phyloP scores from a whole-genome alignment of 2,888 invertebrate genomes.

The Cerceris ruficornis region DNA sequence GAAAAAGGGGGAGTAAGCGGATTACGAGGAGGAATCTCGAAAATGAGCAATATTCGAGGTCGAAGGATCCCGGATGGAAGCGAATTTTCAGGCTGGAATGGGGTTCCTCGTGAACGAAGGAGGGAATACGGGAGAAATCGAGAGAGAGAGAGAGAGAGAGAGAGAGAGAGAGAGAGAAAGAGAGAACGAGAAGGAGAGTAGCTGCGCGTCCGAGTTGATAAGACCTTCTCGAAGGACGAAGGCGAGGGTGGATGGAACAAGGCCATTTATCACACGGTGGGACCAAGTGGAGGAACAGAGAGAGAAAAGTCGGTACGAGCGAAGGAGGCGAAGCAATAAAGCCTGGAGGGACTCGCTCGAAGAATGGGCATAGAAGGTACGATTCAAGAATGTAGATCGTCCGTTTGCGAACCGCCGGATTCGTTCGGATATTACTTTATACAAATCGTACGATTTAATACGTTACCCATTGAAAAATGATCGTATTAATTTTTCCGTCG shows the following conservation, averaged over 20 bases:
- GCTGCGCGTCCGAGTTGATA: conserved; percentile 73
- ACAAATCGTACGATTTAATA: conserved; percentile 46
- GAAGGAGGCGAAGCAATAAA: conserved; percentile 63
- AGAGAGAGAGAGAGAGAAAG: background rate
- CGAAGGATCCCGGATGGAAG: conserved; percentile 38
- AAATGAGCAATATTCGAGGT: conserved; percentile 43
- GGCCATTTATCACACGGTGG: conserved; percentile 77
- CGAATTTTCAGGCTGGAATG: conserved; percentile 58
- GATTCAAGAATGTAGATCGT: conserved; percentile 58
- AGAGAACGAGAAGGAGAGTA: conserved; percentile 51
- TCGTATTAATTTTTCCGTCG: conserved; percentile 16
- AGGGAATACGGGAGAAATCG: conserved; percentile 37
- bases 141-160: conserved; percentile 46
- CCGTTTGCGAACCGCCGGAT: conserved; percentile 53
- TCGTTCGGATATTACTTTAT: conserved; percentile 52
- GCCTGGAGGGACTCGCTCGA: conserved; percentile 58
- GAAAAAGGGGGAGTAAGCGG: background rate
- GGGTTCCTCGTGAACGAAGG: conserved; percentile 30
- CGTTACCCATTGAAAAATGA: conserved; percentile 27
- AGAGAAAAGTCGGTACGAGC: conserved; percentile 52
- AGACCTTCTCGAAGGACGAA: conserved; percentile 72
- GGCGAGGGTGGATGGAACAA: conserved; percentile 69
- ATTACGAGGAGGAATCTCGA: conserved; percentile 12
- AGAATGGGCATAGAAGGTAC: conserved; percentile 53
- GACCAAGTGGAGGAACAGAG: conserved; percentile 74